Evolutionary conservation across 2,888 invertebrate genomes (phyloP).

Genomic region (Tiphia femorata): DNA sequence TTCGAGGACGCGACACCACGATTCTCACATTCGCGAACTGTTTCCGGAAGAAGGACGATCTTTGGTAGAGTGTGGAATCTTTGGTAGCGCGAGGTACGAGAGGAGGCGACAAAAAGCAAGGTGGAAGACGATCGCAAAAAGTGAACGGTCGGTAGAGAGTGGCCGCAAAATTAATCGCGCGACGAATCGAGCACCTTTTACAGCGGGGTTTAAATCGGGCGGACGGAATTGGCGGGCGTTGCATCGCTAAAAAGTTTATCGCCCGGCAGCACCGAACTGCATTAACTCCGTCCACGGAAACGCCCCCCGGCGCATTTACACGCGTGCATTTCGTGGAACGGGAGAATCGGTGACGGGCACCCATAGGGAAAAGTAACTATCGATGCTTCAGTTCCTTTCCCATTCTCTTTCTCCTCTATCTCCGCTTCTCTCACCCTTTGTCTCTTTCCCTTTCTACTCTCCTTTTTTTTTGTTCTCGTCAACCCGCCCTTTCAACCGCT

Average conservation of each 20-base stretch:
- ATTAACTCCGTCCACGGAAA: conserved; percentile 31
- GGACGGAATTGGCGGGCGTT: conserved; percentile 30
- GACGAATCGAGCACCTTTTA: conserved; percentile 29
- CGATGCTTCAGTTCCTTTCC: conserved; percentile 19
- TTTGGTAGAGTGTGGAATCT: too few species aligned
- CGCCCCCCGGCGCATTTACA: not conserved
- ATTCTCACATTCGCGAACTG: too few species aligned
- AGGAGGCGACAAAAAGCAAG: not conserved
- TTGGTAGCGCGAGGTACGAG: too few species aligned
- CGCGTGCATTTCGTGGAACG: too few species aligned
- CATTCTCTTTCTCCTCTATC: not conserved
- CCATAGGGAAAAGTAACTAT: conserved; percentile 31
- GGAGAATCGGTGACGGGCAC: conserved; percentile 36
- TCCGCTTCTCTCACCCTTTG: not conserved
- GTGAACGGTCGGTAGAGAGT: too few species aligned
- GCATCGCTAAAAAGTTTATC: conserved; percentile 51
- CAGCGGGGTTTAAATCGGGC: conserved; percentile 39
- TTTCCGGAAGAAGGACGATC: too few species aligned
- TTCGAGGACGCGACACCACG: too few species aligned
- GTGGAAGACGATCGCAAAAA: not conserved
- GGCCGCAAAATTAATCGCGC: conserved; percentile 45
- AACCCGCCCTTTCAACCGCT: not conserved
- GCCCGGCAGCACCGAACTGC: conserved; percentile 42
- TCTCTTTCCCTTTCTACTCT: not conserved
- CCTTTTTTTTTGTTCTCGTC: conserved; percentile 8